phyloP scores from a whole-genome alignment of 1,140 invertebrate species.

The Lanistes nyassanus region DNA sequence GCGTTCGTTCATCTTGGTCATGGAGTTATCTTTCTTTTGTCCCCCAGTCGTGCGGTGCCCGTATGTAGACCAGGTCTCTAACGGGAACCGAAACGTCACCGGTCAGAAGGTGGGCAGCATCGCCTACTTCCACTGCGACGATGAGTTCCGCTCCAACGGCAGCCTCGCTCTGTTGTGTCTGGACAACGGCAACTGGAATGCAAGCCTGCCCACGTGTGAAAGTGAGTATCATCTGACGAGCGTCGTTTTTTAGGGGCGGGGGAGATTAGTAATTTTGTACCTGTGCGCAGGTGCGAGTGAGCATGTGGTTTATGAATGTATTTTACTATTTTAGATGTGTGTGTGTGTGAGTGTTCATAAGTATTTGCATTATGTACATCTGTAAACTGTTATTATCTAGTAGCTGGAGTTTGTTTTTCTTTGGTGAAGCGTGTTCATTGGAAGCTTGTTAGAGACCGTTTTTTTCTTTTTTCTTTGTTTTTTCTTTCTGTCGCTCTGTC shows the following conservation, averaged over 20 bases:
- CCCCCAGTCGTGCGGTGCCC: slow-evolving; percentile 48
- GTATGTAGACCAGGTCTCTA: slow-evolving; percentile 35
- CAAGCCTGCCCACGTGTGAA: slow-evolving; percentile 30
- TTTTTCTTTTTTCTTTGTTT: not conserved
- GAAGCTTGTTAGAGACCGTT: not conserved
- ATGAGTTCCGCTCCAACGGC: slow-evolving; percentile 19
- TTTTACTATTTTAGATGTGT: not conserved
- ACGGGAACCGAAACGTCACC: slow-evolving; percentile 41
- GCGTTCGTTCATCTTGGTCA: not conserved
- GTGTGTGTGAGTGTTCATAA: not conserved
- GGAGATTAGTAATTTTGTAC: not conserved
- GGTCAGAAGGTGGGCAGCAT: slow-evolving; percentile 35
- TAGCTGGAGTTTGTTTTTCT: not conserved
- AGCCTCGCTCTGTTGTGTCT: slow-evolving; percentile 27
- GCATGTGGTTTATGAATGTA: too few relatives aligned
- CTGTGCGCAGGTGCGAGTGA: too few relatives aligned
- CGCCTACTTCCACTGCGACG: slow-evolving; percentile 38
- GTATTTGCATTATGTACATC: slow-evolving; percentile 2
- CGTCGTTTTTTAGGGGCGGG: not conserved
- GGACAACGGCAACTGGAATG: slow-evolving; percentile 41
- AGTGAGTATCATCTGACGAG: not conserved
- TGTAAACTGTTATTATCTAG: not conserved
- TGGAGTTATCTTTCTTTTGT: slow-evolving; percentile 9
- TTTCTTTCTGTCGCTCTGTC: not conserved
- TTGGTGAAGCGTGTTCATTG: not conserved